These are phyloP conservation scores for Turritopsis rubra DNA, from an alignment of 30 jellyfish, hydroid and myxozoan genomes.

Conservation along the genomic window DNA sequence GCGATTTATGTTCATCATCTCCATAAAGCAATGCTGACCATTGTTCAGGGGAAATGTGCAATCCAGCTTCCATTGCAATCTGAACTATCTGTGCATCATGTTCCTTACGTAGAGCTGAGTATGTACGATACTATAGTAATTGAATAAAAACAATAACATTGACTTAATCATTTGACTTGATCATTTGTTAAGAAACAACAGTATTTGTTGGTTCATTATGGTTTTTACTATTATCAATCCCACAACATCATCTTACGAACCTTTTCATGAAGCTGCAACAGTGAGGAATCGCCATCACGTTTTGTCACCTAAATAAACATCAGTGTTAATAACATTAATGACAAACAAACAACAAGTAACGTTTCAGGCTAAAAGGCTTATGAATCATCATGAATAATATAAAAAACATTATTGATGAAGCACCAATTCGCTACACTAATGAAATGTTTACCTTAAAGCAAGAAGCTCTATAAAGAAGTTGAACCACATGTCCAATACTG, in stretches of 20 bases:
- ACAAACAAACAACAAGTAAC: too few species aligned
- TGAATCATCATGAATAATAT: background rate
- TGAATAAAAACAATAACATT: background rate
- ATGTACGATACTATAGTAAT: slow-evolving; percentile 73
- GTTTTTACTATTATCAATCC: background rate
- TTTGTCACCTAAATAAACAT: slow-evolving; percentile 66
- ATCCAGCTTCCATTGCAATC: slow-evolving; percentile 99
- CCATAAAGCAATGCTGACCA: slow-evolving; percentile 98
- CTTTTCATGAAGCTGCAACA: slow-evolving; percentile 89
- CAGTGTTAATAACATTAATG: background rate
- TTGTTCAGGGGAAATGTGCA: slow-evolving; percentile 97
- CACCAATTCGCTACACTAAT: background rate
- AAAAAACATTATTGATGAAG: background rate
- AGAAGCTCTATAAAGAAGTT: slow-evolving; percentile 88
- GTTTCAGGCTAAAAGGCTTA: background rate
- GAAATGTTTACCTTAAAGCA: slow-evolving; percentile 80
- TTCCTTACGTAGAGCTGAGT: slow-evolving; percentile 91
- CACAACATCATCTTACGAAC: slow-evolving; percentile 21
- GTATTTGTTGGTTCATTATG: background rate
- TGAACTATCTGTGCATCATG: slow-evolving; percentile 99
- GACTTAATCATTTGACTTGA: background rate
- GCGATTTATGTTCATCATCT: slow-evolving; percentile 96
- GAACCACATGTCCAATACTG: slow-evolving; percentile 99
- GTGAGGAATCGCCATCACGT: slow-evolving; percentile 89
- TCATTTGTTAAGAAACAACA: too few species aligned